A percentile compares a stretch with the other conserved stretches of the same genome.
These are phyloP conservation scores for Motacilla tschutschensis DNA, from an alignment of 2,113 vertebrate genomes.

Conservation along the genomic window DNA sequence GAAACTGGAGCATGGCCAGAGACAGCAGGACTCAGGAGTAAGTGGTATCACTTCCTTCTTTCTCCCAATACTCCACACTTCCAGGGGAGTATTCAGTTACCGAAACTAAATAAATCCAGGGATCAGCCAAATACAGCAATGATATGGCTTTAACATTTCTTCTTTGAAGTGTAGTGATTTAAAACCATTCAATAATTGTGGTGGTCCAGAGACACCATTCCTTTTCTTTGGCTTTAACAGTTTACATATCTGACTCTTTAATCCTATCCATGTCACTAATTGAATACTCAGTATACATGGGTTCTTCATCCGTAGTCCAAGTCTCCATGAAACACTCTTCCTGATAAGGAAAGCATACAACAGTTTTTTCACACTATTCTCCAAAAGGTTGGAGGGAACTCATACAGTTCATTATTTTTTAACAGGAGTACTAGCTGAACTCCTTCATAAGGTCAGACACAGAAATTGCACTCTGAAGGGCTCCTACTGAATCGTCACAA, in stretches of 20 bases:
- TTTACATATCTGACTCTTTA: background rate
- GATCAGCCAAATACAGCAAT: background rate
- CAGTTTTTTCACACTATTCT: background rate
- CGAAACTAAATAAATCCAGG: background rate
- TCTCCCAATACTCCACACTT: fast-evolving
- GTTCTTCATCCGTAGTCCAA: background rate
- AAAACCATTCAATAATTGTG: background rate
- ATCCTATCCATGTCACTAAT: too few relatives aligned
- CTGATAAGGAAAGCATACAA: background rate
- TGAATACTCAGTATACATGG: background rate
- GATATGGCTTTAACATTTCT: background rate
- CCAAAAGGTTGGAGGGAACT: background rate
- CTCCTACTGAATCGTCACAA: background rate
- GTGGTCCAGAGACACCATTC: fast-evolving
- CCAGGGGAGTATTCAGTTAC: background rate
- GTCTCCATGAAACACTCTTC: background rate
- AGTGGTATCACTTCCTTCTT: background rate
- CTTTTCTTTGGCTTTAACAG: background rate
- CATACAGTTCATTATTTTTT: background rate
- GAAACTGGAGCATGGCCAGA: background rate
- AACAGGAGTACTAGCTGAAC: background rate
- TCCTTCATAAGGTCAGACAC: background rate
- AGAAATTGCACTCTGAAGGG: background rate
- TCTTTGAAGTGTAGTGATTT: background rate
- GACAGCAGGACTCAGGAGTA: background rate